Base-by-base conservation (phyloP, 2,888 invertebrate genomes). In the Hesperia comma region DNA sequence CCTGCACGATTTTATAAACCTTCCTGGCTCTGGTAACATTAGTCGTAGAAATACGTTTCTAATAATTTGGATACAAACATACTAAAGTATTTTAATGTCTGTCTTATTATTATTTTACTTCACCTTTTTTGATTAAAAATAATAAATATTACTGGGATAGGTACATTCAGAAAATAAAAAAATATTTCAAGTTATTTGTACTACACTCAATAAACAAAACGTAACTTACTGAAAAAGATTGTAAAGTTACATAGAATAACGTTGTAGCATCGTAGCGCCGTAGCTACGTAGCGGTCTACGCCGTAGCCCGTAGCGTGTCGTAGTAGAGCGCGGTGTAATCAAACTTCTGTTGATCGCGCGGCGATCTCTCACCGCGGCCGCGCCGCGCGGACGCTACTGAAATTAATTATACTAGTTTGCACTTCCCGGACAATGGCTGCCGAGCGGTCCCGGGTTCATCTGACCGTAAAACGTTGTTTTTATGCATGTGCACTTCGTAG, bases 391-490 rank as follows among this genome's bases (percentile, higher is more conserved):
- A 61, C 67, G 54, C 55, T 46, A 37, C 43, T 41, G 33, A 63
- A 63, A 63, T 67, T 67, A 67, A 61, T 69, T 69, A 67, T 40
- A 67, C 61, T 56, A 46, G 63, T 69, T 67, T 69, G 63, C 57
- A 53, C 67, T 67, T 63, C 37, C 64, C 37, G 49, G n/a, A 40
- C 64, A 53, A 53, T 53, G 58, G 51, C 40, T 49, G 19, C 19
- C 17, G 21, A 37, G 49, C 21, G 26, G 53, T 58, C 26, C 58
- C 41, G 58, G 51, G 17, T 26, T 58, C 57, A 63, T 49, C 26
- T 63, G 63, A 19, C 57, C 46, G 46, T 57, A 17, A 57, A 63
- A 57, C 40, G 37, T 12, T 12, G 37, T 46, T 63, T 57, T 63
- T 49, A 49, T 21, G 55, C 55, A 46, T 8, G 12, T 55, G 63